phyloP scores from a whole-genome alignment of 2,888 invertebrate species.

The Eurois occulta region DNA sequence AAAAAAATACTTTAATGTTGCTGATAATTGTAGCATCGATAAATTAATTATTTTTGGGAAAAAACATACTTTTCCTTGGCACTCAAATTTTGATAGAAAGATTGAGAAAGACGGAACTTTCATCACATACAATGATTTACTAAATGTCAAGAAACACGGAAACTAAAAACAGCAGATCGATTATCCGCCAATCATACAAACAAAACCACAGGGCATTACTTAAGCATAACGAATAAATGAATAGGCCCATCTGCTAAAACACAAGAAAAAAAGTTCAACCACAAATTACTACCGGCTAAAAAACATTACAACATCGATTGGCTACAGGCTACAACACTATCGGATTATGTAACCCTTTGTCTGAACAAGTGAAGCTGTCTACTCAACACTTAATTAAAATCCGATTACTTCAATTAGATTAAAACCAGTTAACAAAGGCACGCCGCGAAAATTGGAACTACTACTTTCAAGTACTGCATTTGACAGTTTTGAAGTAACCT shows the following conservation, averaged over 20 bases:
- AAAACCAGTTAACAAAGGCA: conserved; percentile 28
- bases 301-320: conserved; percentile 34
- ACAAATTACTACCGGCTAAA: conserved; percentile 23
- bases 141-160: conserved; percentile 17
- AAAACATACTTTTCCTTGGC: not conserved
- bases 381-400: conserved; percentile 68
- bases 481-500: not conserved
- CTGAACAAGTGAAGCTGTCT: conserved; percentile 60
- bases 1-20: not conserved
- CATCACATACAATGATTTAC: not conserved
- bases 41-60: not conserved
- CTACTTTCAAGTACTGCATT: not conserved
- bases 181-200: conserved; percentile 7
- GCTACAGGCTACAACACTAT: conserved; percentile 16
- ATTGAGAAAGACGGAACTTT: not conserved
- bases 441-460: conserved; percentile 18
- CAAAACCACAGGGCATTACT: not conserved
- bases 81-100: not conserved
- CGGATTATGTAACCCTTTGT: conserved; percentile 60
- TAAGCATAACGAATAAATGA: conserved; percentile 33
- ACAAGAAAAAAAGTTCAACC: conserved; percentile 10
- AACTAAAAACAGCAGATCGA: not conserved
- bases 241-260: conserved; percentile 3
- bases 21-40: not conserved
- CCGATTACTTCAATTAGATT: conserved; percentile 62